Percentiles rank a stretch among this genome's conserved stretches.
Conservation (phyloP, 2,888 invertebrate species). For the Caenorhabditis sinica region DNA sequence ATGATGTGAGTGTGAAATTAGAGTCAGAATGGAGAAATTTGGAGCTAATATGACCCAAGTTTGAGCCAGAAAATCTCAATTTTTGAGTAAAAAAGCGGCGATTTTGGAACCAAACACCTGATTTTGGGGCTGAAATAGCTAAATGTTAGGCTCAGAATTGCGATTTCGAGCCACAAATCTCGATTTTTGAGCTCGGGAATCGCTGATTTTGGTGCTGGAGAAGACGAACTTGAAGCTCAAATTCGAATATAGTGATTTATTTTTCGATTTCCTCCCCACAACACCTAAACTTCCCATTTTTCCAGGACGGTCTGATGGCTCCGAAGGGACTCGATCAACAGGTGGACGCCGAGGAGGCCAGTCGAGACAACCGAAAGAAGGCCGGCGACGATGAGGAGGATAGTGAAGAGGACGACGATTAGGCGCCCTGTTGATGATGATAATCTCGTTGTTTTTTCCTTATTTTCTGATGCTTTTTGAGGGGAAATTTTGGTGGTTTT, state of each 20-base stretch:
- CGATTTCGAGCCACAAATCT: no score
- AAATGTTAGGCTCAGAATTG: no score
- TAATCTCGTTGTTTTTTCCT: not conserved
- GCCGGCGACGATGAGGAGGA: slow-evolving; percentile 46
- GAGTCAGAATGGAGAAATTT: not conserved
- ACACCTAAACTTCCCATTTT: not conserved
- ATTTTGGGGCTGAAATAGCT: no score
- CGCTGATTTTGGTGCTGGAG: no score
- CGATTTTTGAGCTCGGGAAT: no score
- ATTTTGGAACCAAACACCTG: no score
- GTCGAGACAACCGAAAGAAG: slow-evolving; percentile 65
- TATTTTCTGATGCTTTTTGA: not conserved
- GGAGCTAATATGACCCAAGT: not conserved
- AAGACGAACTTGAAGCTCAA: no score
- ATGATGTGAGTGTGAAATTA: slow-evolving; percentile 42
- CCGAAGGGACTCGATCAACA: slow-evolving; percentile 82
- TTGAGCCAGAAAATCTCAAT: no score
- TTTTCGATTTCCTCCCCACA: not conserved
- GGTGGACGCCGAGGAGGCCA: slow-evolving; percentile 79
- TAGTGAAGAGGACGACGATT: slow-evolving; percentile 47
- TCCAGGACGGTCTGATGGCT: slow-evolving; percentile 80
- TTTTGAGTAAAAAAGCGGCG: no score
- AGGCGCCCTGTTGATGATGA: not conserved
- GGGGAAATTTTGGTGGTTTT: no score
- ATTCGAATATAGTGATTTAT: no score